Percentiles rank a stretch among this genome's conserved stretches.
These are phyloP conservation scores for Galeruca laticollis DNA, from an alignment of 2,888 invertebrate species.

Conservation along the genomic window DNA sequence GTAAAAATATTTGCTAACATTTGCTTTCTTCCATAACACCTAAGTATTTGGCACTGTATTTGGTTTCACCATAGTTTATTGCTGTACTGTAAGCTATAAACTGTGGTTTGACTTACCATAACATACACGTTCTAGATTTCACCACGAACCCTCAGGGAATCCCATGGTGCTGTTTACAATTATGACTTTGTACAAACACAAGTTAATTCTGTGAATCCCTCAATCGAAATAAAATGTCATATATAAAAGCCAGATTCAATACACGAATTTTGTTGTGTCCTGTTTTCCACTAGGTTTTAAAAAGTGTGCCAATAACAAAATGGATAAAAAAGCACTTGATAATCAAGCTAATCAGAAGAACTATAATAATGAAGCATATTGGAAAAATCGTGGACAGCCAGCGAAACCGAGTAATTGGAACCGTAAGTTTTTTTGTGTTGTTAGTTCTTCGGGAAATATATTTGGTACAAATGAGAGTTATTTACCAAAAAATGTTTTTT, in stretches of 20 bases:
- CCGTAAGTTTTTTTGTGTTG: constrained; percentile 12
- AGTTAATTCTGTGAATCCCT: constrained; percentile 18
- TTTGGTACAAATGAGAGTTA: no score
- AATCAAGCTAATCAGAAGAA: constrained; percentile 45
- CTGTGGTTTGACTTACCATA: no score
- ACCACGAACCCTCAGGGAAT: background rate
- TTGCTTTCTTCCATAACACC: background rate
- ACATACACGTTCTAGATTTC: background rate
- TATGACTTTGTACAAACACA: constrained; percentile 5
- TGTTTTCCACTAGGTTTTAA: background rate
- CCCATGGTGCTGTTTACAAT: background rate
- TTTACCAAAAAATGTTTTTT: no score
- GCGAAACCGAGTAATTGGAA: constrained; percentile 15
- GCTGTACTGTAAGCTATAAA: no score
- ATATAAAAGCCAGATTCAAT: background rate
- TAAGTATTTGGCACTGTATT: no score
- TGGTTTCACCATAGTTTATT: background rate
- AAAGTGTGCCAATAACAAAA: background rate
- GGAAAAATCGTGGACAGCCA: constrained; percentile 28
- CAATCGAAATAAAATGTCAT: background rate
- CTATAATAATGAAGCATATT: constrained; percentile 44
- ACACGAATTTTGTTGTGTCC: background rate
- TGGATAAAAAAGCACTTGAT: constrained; percentile 37
- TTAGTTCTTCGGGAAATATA: background rate
- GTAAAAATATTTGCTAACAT: background rate